Evolutionary conservation across 2,113 vertebrate species (phyloP), one percentile per base, ranked within the genome.

Genomic region (Andinoacara biseriatus): DNA sequence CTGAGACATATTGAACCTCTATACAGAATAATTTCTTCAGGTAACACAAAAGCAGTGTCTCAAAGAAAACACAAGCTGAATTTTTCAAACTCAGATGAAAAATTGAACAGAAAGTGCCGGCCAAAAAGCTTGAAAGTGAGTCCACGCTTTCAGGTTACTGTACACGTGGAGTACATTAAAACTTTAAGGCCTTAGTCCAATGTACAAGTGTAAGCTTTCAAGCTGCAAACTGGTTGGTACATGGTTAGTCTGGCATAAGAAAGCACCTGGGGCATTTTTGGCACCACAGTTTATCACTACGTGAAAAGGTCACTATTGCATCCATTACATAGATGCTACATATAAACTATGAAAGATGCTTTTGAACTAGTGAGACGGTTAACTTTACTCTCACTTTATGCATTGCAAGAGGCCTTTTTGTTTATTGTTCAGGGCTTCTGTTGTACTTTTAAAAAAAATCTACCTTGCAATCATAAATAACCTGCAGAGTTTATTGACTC

Each of bases 1-100:
- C 85, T 74, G 74, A 88, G 86, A 92, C 69, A 80, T 88, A 89
- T 89, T 85, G 89, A 91, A 93, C 84, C 87, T 62, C 81, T 59
- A 87, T 72, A 84, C 65, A 31, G 72, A 90, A 92, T 78, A 40
- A 92, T 86, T 82, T 90, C 74, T 87, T 85, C 61, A 61, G 80
- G 57, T 94, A 89, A 90, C 80, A 87, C 56, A 77, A 84, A 89
- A 33, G 80, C 58, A 83, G 76, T 11, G 49, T 88, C 80, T 85
- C 87, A 75, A 60, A 80, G 67, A 76, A 86, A 80, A 81, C 60
- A 60, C 60, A 49, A 22, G 29, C 58, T 76, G 74, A 78, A 82
- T 83, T 74, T 89, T 74, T 89, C 67, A 87, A 49, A 65, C 67
- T 60, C 20, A 17, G 80, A 87, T 91, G 61, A 90, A 93, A 91